These are phyloP conservation scores for Baryphthengus martii DNA, from an alignment of 2,113 vertebrate genomes.

Conservation along the genomic window DNA sequence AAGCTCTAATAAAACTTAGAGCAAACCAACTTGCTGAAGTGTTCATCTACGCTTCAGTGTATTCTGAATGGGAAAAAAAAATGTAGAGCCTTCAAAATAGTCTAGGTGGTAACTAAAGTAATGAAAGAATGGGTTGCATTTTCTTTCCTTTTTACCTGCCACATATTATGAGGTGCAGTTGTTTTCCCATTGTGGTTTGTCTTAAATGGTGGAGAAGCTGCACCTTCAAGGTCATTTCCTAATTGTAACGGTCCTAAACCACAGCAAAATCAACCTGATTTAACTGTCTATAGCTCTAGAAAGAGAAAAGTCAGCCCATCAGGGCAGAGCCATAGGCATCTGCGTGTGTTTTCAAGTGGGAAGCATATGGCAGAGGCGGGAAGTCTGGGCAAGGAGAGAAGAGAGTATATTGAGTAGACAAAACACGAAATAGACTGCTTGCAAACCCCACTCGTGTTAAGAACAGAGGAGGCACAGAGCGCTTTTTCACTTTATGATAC, in stretches of 20 bases:
- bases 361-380: not conserved
- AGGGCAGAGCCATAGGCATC: not conserved
- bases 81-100: not conserved
- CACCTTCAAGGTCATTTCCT: not conserved
- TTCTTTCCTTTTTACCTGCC: not conserved
- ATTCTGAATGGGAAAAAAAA: not conserved
- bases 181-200: not conserved
- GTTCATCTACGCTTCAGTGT: not conserved
- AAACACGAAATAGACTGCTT: not conserved
- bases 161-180: not conserved
- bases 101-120: not conserved
- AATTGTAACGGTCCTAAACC: not conserved
- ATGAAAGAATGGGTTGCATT: not conserved
- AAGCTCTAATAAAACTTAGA: slow-evolving; percentile 56
- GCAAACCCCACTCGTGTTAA: not conserved
- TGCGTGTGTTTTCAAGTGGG: not conserved
- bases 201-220: not conserved
- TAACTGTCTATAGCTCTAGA: not conserved
- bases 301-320: not conserved
- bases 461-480: not conserved
- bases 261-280: not conserved
- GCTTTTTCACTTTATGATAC: not conserved
- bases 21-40: slow-evolving; percentile 1
- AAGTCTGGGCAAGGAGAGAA: not conserved
- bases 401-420: not conserved